phyloP scores from a whole-genome alignment of 2,113 vertebrate genomes.

The Lagopus leucura region DNA sequence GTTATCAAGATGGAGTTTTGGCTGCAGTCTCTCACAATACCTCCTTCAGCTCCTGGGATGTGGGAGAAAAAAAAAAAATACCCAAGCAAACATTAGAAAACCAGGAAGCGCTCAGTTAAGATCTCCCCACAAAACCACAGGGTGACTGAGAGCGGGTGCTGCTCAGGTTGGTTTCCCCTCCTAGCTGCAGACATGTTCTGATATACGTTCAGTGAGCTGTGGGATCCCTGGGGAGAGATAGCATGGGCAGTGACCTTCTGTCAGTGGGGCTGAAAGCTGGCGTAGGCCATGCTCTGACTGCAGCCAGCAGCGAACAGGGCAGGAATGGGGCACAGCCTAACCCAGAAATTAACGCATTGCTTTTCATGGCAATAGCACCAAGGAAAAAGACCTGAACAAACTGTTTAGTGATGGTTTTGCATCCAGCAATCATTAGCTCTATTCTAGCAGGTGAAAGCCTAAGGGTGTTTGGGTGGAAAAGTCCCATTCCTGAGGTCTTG shows the following conservation, averaged over 20 bases:
- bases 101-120: not conserved
- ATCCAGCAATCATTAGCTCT: not conserved
- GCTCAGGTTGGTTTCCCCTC: fast-evolving
- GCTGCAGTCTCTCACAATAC: constrained; percentile 18
- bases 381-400: not conserved
- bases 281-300: not conserved
- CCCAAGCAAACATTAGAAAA: constrained; percentile 1
- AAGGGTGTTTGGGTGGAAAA: fast-evolving
- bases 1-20: constrained; percentile 51
- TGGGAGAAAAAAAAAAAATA: constrained; percentile 12
- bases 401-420: not conserved
- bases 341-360: not conserved
- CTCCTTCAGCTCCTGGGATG: constrained; percentile 32
- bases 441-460: not conserved
- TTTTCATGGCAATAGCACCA: fast-evolving
- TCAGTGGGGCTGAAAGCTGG: not conserved
- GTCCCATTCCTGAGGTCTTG: not conserved
- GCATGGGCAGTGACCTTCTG: not conserved
- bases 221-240: not conserved
- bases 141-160: fast-evolving
- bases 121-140: not conserved
- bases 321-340: not conserved
- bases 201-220: not conserved
- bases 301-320: fast-evolving
- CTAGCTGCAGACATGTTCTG: fast-evolving